phyloP scores from a whole-genome alignment of 1,140 invertebrate genomes.

The Uloborus diversus region DNA sequence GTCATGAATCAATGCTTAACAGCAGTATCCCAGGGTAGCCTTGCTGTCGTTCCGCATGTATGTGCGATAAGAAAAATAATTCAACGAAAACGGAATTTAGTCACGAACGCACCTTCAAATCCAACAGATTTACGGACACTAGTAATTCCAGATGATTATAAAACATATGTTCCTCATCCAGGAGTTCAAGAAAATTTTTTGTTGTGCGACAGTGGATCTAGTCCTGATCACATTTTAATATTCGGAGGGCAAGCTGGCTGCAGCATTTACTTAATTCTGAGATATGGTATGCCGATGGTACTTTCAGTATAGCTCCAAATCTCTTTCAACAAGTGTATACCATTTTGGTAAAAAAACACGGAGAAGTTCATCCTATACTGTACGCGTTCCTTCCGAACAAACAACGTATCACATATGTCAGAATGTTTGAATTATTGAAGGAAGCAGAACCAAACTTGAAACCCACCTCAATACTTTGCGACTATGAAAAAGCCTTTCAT shows the following conservation, averaged over 20 bases:
- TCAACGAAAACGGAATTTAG: background rate
- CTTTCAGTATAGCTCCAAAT: background rate
- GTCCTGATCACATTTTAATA: background rate
- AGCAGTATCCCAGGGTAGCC: no score
- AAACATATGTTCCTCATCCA: no score
- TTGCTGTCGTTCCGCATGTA: no score
- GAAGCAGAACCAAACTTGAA: background rate
- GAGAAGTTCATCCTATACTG: background rate
- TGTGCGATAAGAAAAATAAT: background rate
- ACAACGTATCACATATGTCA: background rate
- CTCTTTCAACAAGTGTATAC: background rate
- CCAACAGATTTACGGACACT: background rate
- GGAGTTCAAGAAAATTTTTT: background rate
- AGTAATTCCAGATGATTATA: background rate
- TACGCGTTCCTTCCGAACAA: background rate
- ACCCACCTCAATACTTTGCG: background rate
- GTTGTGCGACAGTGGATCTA: background rate
- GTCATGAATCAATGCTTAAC: no score
- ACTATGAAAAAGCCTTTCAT: slow-evolving; percentile 3
- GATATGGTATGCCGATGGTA: background rate
- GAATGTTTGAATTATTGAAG: background rate
- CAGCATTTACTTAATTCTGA: background rate
- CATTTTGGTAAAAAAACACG: background rate
- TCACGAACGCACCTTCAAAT: background rate
- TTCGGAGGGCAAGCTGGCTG: background rate